Evolutionary conservation across 2,113 vertebrate genomes (phyloP).

Genomic region (Malurus melanocephalus): DNA sequence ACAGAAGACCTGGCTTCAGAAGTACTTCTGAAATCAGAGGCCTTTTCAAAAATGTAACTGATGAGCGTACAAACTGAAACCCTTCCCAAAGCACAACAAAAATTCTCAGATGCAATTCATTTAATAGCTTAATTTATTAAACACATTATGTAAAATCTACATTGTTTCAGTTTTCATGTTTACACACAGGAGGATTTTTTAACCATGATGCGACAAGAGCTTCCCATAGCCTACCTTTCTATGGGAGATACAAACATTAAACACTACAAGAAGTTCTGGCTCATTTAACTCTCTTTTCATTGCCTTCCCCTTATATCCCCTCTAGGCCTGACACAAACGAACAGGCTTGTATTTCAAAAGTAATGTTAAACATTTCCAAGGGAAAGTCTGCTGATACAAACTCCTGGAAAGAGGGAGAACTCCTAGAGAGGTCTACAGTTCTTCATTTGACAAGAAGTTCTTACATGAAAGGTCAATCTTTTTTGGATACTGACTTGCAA

Average conservation of each 20-base stretch:
- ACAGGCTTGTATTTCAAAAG: constrained; percentile 34
- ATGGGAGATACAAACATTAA: constrained; percentile 59
- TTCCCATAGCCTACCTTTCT: constrained; percentile 47
- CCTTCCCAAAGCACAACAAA: constrained; percentile 38
- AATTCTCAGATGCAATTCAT: constrained; percentile 55
- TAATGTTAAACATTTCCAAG: constrained; percentile 32
- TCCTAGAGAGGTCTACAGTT: constrained; percentile 64
- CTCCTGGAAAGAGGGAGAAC: constrained; percentile 63
- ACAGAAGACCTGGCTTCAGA: not conserved
- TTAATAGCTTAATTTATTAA: constrained; percentile 76
- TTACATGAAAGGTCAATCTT: constrained; percentile 58
- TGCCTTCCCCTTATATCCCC: constrained; percentile 57
- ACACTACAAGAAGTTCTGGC: constrained; percentile 63
- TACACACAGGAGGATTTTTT: constrained; percentile 65
- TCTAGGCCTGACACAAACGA: not conserved
- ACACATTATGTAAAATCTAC: constrained; percentile 77
- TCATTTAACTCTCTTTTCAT: constrained; percentile 69
- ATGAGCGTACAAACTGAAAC: not conserved
- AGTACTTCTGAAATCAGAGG: not conserved
- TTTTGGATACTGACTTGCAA: constrained; percentile 62
- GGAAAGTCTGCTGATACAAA: constrained; percentile 33
- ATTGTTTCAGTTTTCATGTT: constrained; percentile 70
- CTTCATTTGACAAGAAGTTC: constrained; percentile 65
- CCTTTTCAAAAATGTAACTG: not conserved
- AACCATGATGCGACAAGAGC: constrained; percentile 51